Base-by-base conservation (phyloP, 2,797 vertebrate genomes). In the Leontocebus nigricollis region DNA sequence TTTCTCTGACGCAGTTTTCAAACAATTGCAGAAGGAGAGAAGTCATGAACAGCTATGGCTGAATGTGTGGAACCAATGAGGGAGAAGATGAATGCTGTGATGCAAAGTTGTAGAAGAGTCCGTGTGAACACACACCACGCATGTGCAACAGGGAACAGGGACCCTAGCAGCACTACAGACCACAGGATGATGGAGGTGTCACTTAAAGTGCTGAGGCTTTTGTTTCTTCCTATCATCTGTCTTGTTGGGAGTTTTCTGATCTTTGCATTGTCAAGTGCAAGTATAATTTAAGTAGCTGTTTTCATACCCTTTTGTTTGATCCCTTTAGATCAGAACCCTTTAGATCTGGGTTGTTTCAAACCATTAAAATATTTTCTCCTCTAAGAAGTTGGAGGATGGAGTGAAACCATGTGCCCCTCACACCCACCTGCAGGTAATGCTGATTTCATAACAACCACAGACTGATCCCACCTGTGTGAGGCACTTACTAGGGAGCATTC, bases 91-190 rank as follows among this genome's bases (percentile, higher is more conserved):
- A 48, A 20, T 1, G 2, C 61, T 22, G 20, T 41, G 52, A 33
- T 2, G 59, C 19, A 4, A 14, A 24, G 1, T 1, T 2, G 0
- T 1, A 5, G 30, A 52, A 48, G 41, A 48, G 22, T 44, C 73
- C 4, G 0, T 1, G 2, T 1, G 36, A 39, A 64, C 24, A 13
- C 52, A 41, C 26, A 2, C 41, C 0, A 0, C 15, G 2, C 30
- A 2, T 11, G n/a, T 30, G 76, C 52, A 24, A 20, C 33, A 8
- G 4, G 19, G 8, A 13, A 22, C 1, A 0, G n/a, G 64, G 73
- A 64, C 20, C 41, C 61, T 36, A 12, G 61, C 1, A 26, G 26
- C 61, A 41, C 59, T 48, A 2, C 75, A 1, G 0, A 22, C 4
- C 1, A 26, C 1, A 3, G 15, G 50, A 39, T 1, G 27, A 15